These are phyloP conservation scores for Paramuricea clavata DNA, from an alignment of 92 coral and sea anemone genomes.

Conservation along the genomic window DNA sequence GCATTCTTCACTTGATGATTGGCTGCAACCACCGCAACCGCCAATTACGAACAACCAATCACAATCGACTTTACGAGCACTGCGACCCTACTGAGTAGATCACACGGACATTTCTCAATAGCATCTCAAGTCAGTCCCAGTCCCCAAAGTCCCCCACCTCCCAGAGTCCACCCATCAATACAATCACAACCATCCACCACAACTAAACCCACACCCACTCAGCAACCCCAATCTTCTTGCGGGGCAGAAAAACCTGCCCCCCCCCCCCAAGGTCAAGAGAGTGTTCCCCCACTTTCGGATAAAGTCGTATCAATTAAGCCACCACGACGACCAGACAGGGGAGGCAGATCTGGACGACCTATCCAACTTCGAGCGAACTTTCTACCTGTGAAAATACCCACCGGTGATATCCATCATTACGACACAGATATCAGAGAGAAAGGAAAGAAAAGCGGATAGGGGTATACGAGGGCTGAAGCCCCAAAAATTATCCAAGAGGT, in stretches of 20 bases:
- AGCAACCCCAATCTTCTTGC: neutral
- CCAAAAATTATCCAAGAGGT: conserved; percentile 65
- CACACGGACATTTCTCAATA: neutral
- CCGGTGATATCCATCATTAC: conserved; percentile 74
- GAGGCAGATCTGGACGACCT: conserved; percentile 72
- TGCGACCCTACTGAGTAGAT: no score
- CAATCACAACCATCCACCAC: conserved; percentile 13
- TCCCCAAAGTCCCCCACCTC: neutral
- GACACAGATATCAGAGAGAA: conserved; percentile 78
- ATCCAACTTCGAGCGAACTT: conserved; percentile 79
- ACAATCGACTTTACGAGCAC: no score
- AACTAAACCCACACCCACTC: neutral
- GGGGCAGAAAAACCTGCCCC: conserved; percentile 2
- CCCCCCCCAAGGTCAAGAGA: neutral
- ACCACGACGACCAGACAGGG: conserved; percentile 80
- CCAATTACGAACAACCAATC: no score
- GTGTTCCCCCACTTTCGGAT: conserved; percentile 17
- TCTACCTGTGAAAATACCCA: conserved; percentile 66
- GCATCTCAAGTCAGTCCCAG: neutral
- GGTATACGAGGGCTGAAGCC: conserved; percentile 23
- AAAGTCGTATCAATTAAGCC: conserved; percentile 57
- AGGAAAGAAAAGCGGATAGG: conserved; percentile 35
- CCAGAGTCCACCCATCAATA: conserved; percentile 1
- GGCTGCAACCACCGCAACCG: no score
- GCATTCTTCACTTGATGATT: no score